Base-by-base conservation (phyloP, 2,888 invertebrate species). In the Drosophila putrida region DNA sequence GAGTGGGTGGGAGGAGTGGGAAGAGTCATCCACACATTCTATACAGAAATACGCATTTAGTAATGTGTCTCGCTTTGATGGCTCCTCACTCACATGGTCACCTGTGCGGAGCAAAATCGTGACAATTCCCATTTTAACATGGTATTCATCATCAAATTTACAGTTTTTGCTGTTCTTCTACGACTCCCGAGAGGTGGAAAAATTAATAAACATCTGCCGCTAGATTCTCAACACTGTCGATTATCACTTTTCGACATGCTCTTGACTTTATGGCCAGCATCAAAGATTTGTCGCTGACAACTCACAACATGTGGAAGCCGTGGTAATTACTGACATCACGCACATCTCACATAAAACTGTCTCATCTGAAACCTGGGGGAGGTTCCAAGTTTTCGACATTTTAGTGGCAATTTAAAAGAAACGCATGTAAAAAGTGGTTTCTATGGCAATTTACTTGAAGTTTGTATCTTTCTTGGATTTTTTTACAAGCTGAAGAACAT, bases 161-260 rank as follows among this genome's bases (percentile, higher is more conserved):
- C 76, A 77, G 76, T 76, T 72, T 50, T 62, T 35, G 44, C 46
- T 50, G 59, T 46, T 63, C 50, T 25, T 55, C 4, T 47, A 8
- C 11, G 27, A 28, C 51, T 39, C 47, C 33, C 39, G 13, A 8
- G 36, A 13, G 27, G 13, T 55, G 31, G 31, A 13, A 59, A 49
- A 46, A 59, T 54, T 60, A 60, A 74, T 74, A 62, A 59, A 66
- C 61, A 75, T 65, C 59, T 70, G 66, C 60, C 61, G 65, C 65
- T 71, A 64, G 64, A 51, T 62, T 55, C 83, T 57, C 57, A 64
- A 71, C 80, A 66, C 55, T 39, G 73, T 57, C 78, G 78, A 85
- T 82, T 85, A 82, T 84, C 81, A 84, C 81, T 76, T 66, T 57
- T 53, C 79, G 79, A 76, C 81, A 84, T 82, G 81, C 65, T 76